Evolutionary conservation across 2,113 vertebrate species (phyloP), one percentile per base, ranked within the genome.

Genomic region (Rhagologus leucostigma): DNA sequence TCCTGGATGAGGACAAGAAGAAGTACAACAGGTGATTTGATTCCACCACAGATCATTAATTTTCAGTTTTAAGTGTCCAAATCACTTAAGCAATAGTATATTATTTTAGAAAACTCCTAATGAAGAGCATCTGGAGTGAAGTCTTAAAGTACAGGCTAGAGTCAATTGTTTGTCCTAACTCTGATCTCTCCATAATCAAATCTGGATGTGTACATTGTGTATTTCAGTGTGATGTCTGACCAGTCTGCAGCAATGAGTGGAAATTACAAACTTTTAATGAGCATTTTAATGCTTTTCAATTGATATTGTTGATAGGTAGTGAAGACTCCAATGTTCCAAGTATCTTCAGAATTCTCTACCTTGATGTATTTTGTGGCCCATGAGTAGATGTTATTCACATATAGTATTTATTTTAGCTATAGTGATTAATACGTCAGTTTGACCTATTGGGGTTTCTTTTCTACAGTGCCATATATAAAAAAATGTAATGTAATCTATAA

Each of bases 81-180:
- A 78, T 94, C 57, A 76, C 74, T 75, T 37, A 70, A 97, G 79
- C 69, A 85, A 59, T 69, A 63, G 64, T 63, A 22, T 13, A 7
- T 52, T 49, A 17, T 69, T 71, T 97, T 93, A 87, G 80, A 95
- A 95, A 91, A 65, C 42, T 73, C 15, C 90, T 96, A 83, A 81
- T 74, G 65, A 89, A 92, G 56, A 84, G 52, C 6, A 13, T 96
- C 73, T 69, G 53, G 62, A 86, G 20, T 62, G 32, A 87, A 57
- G 47, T 59, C 86, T 67, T 18, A 6, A 78, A 80, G 74, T 73
- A 47, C 7, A 62, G 44, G 11, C 44, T n/a, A 16, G 11, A 44
- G 46, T 78, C 41, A 60, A 1, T 12, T 82, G 32, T 76, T 89
- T 69, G 18, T 80, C 8, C 37, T 75, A 1, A 15, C 22, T 75